Percentiles rank a stretch among this genome's conserved stretches.
Conservation (phyloP, 2,113 vertebrate species). For the Strigops habroptila region DNA sequence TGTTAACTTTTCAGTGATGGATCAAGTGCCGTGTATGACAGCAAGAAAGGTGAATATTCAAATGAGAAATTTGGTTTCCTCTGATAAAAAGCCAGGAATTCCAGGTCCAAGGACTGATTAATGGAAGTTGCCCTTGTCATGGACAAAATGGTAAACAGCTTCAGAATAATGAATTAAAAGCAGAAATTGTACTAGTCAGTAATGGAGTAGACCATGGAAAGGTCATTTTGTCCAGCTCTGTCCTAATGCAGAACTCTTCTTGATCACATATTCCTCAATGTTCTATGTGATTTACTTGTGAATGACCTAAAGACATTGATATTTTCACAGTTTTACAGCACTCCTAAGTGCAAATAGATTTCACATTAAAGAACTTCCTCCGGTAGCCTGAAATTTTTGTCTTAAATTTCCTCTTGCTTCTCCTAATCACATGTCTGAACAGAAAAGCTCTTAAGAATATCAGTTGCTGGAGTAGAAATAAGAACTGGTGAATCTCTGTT, state of each 20-base stretch:
- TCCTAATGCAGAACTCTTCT: not conserved
- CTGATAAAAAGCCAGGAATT: not conserved
- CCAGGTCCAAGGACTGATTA: not conserved
- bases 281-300: not conserved
- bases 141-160: slow-evolving; percentile 6
- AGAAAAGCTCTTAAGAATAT: not conserved
- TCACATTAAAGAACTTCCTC: not conserved
- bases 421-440: not conserved
- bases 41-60: slow-evolving; percentile 16
- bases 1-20: not conserved
- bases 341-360: not conserved
- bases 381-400: not conserved
- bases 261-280: not conserved
- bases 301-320: not conserved
- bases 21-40: not conserved
- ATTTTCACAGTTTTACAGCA: not conserved
- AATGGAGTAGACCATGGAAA: not conserved
- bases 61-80: not conserved
- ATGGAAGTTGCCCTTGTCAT: slow-evolving; percentile 16
- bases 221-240: not conserved
- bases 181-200: not conserved
- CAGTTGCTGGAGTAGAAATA: not conserved
- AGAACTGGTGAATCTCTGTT: not conserved
- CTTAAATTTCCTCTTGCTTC: not conserved
- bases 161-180: slow-evolving; percentile 46